These are phyloP conservation scores for Heliconius charithonia DNA, from an alignment of 2,888 invertebrate species.

Conservation along the genomic window DNA sequence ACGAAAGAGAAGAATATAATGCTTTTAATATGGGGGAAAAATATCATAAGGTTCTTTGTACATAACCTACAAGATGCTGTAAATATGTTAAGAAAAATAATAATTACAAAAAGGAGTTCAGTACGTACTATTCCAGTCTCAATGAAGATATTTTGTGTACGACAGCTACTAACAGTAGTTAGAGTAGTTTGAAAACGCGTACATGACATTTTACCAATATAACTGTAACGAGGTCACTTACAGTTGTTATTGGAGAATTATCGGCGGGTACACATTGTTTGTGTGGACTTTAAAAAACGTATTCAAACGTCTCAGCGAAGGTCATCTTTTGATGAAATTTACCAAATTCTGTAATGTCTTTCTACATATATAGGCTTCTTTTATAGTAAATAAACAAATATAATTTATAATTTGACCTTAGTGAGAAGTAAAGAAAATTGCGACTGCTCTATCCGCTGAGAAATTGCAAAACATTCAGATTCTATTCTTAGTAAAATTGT, in stretches of 20 bases:
- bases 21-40: not conserved
- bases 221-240: conserved; percentile 79
- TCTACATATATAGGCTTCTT: not conserved
- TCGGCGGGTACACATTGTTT: conserved; percentile 53
- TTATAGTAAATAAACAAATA: not conserved
- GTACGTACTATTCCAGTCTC: conserved; percentile 49
- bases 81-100: not conserved
- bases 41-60: not conserved
- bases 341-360: conserved; percentile 27
- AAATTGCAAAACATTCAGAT: not conserved
- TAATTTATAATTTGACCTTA: not conserved
- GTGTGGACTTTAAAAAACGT: conserved; percentile 34
- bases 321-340: conserved; percentile 51
- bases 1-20: not conserved
- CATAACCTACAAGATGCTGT: not conserved
- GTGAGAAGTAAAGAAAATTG: not conserved
- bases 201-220: conserved; percentile 74
- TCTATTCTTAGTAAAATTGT: not conserved
- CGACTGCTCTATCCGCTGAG: not conserved
- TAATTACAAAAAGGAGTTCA: too few species aligned
- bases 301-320: conserved; percentile 70
- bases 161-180: conserved; percentile 56
- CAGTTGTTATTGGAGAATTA: conserved; percentile 71
- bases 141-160: conserved; percentile 50
- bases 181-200: conserved; percentile 63